phyloP scores from a whole-genome alignment of 2,797 vertebrate genomes.

The Phataginus tetradactyla region DNA sequence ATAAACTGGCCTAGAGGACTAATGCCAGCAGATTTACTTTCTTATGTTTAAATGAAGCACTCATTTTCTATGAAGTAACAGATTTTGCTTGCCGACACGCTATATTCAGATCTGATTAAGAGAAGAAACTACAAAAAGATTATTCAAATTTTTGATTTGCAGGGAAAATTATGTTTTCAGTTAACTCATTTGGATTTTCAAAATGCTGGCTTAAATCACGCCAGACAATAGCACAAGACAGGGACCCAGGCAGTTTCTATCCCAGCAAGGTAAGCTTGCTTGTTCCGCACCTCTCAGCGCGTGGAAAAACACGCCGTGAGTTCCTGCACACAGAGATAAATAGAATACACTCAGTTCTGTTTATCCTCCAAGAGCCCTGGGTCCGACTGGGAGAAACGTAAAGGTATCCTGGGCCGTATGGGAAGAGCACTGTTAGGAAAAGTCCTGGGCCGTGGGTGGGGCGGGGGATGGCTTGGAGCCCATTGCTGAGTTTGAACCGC shows the following conservation, averaged over 20 bases:
- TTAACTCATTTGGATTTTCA: slow-evolving; percentile 53
- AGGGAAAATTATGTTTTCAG: slow-evolving; percentile 50
- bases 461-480: not conserved
- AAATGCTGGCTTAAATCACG: slow-evolving; percentile 35
- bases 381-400: not conserved
- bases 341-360: too few relatives aligned
- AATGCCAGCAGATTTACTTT: slow-evolving; percentile 54
- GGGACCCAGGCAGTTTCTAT: not conserved
- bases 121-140: slow-evolving; percentile 52
- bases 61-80: slow-evolving; percentile 54
- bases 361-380: not conserved
- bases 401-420: not conserved
- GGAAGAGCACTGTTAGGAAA: not conserved
- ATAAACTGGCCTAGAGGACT: slow-evolving; percentile 8
- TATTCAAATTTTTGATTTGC: slow-evolving; percentile 57
- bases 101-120: slow-evolving; percentile 64
- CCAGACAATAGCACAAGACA: not conserved
- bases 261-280: not conserved
- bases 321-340: not conserved
- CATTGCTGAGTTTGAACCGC: not conserved
- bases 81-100: slow-evolving; percentile 48
- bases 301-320: not conserved
- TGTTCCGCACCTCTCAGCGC: not conserved
- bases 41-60: slow-evolving; percentile 61
- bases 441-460: not conserved